Evolutionary conservation across 1,140 invertebrate species (phyloP), one percentile per base, ranked within the genome.

Genomic region (Drosophila ohnishii): DNA sequence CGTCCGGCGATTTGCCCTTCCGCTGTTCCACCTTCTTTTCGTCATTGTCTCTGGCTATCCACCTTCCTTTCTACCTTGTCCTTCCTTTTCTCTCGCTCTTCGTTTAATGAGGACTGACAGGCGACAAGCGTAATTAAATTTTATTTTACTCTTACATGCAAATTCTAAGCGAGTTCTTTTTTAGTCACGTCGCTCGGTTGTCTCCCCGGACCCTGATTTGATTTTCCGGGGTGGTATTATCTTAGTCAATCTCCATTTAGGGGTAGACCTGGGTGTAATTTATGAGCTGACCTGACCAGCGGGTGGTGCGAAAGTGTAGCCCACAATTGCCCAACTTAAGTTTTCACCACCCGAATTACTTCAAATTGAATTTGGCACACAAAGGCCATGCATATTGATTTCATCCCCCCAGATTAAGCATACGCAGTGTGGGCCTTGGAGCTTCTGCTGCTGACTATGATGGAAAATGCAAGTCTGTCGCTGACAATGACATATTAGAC

Each of bases 91-190:
- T 71, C 32, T 48, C 44, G 65, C 55, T 63, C 42, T 76, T 42
- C 73, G 72, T 59, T 71, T 90, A 90, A 90, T 90, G 86, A 90
- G 86, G 67, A 90, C 82, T 90, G 86, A 90, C 86, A 90, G 81
- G 86, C 86, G 86, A 90, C 86, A 90, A 86, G 86, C 86, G 79
- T 90, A 90, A 90, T 90, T 90, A 90, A 90, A 90, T 90, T 90
- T 90, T 90, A 90, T 90, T 90, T 90, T 79, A 90, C 67, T 90
- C 76, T 75, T 90, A 86, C 86, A 90, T 90, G 86, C 86, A 90
- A 90, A 90, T 90, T 79, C 69, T 71, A 59, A 50, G 69, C 51
- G 44, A 66, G 62, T 75, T 50, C 61, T 57, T 63, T 60, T 82
- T 48, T 61, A 79, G 65, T 64, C 58, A 56, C 25, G 51, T 45